Evolutionary conservation across 2,888 invertebrate genomes (phyloP), one percentile per base, ranked within the genome.

Genomic region (Leptogaster cylindrica): DNA sequence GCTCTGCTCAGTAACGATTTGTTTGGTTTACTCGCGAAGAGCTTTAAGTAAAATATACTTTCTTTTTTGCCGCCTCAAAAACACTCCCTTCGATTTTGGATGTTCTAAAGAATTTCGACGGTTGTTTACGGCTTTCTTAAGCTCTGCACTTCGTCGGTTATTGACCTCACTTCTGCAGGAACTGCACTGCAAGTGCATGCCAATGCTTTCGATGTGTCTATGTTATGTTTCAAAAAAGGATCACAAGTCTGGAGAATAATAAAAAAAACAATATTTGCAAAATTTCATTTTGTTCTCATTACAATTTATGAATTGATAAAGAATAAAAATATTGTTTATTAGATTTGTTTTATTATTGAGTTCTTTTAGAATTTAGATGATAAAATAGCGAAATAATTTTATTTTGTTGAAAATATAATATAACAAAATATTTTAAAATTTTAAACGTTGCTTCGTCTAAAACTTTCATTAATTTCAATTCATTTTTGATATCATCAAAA

Each of bases 1-100:
- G 65, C 65, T 65, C 50, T 25, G n/a, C 36, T 25, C 65, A 65
- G 65, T 65, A 65, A 65, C 65, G 65, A 65, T 65, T 65, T 51
- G 65, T 50, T 65, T 65, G 50, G 65, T 36, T 65, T 65, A 39
- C 14, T 50, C 14, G 12, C 14, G 31, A 48, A 31, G 10, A 33
- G 48, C 48, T 65, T 36, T 65, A 48, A 46, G 63, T 46, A 36
- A 55, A 36, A 55, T 20, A 25, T 55, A 33, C 52, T 33, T 27
- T 23, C 27, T 50, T 18, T 48, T 18, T 10, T 50, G 10, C 25
- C 50, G 50, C 50, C 16, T 25, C 25, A 50, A 25, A 50, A 25
- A 23, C 10, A 14, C 23, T 52, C 52, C 3, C 52, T 33, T 31
- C 31, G 52, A 52, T 52, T 52, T 31, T 52, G 52, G 20, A 33